phyloP scores from a whole-genome alignment of 2,888 invertebrate species.

The Parthenolecanium corni region DNA sequence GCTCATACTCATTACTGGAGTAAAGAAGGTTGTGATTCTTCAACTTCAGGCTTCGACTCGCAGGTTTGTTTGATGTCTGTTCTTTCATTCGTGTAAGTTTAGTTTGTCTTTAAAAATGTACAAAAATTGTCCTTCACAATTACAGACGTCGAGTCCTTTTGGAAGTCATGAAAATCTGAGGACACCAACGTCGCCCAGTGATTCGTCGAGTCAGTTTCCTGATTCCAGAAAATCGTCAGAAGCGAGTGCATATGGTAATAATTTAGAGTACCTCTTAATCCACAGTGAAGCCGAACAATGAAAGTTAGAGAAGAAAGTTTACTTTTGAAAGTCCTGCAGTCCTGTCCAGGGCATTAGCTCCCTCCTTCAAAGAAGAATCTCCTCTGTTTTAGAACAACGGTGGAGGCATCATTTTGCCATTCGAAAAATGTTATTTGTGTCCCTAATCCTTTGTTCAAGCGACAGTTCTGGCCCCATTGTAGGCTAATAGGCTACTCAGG shows the following conservation, averaged over 20 bases:
- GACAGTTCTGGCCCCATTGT: no score
- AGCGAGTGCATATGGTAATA: conserved; percentile 42
- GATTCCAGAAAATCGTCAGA: conserved; percentile 58
- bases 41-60: conserved; percentile 44
- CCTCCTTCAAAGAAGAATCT: no score
- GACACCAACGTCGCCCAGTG: conserved; percentile 49
- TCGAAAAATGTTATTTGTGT: no score
- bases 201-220: conserved; percentile 39
- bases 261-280: background rate
- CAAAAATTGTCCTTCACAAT: conserved; percentile 13
- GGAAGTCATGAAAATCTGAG: conserved; percentile 56
- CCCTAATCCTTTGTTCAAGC: no score
- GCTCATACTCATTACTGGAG: conserved; percentile 98
- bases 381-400: no score
- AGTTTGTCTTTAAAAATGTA: background rate
- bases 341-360: no score
- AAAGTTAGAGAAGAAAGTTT: background rate
- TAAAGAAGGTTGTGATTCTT: conserved; percentile 52
- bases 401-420: no score
- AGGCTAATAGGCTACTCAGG: no score
- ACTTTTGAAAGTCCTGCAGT: background rate
- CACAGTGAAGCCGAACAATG: background rate
- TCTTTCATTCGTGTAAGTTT: background rate
- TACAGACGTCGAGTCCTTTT: conserved; percentile 52
- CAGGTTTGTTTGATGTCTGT: conserved; percentile 37